Conservation (phyloP, 2,888 invertebrate genomes). For the Leptopilina drosophilae region DNA sequence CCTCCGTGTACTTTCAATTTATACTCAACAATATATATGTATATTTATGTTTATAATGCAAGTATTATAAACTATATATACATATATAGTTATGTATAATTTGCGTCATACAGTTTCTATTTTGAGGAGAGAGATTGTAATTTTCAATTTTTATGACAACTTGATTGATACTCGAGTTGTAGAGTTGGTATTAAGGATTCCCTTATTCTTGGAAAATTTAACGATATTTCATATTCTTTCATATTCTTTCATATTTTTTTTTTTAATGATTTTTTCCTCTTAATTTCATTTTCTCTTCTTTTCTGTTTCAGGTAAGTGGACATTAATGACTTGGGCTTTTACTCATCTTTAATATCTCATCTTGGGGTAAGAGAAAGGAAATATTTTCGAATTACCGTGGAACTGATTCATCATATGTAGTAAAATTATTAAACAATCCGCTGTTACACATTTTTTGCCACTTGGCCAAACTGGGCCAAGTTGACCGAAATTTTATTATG, state of each 20-base stretch:
- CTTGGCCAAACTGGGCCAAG: too few relatives aligned
- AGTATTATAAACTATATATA: not conserved
- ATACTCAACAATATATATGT: not conserved
- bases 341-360: not conserved
- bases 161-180: not conserved
- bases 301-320: constrained; percentile 29
- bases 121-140: not conserved
- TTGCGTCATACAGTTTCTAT: constrained; percentile 4
- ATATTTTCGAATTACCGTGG: not conserved
- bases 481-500: too few relatives aligned
- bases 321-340: not conserved
- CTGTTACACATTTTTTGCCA: too few relatives aligned
- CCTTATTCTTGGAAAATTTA: not conserved
- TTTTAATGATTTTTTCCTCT: constrained; percentile 1
- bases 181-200: not conserved
- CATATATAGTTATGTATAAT: not conserved
- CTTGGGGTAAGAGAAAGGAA: constrained; percentile 7
- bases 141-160: not conserved
- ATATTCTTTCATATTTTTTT: too few relatives aligned
- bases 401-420: too few relatives aligned
- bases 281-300: constrained; percentile 13
- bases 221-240: constrained; percentile 6
- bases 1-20: not conserved
- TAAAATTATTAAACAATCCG: too few relatives aligned
- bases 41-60: not conserved